A percentile compares a stretch with the other conserved stretches of the same genome.
Evolutionary conservation across 2,113 vertebrate species (phyloP).

Genomic region (Pelobates fuscus): DNA sequence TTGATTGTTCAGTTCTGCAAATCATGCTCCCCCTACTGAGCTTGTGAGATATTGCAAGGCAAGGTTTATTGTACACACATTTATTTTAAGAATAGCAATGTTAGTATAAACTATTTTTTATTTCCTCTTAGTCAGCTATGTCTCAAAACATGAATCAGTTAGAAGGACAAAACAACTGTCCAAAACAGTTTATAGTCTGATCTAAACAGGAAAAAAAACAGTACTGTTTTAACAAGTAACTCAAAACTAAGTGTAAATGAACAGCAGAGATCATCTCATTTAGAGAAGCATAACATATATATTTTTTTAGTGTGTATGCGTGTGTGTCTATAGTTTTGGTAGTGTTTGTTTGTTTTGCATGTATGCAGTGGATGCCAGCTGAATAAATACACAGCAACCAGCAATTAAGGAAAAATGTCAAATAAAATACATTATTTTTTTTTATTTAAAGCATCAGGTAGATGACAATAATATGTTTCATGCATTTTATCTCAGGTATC

Average conservation of each 20-base stretch:
- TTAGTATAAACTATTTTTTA: not conserved
- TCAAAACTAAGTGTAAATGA: not conserved
- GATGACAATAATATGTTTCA: too few species aligned
- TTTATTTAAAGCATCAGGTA: too few species aligned
- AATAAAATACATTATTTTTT: too few species aligned
- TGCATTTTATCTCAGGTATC: too few species aligned
- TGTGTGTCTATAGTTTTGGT: too few species aligned
- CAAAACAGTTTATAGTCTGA: not conserved
- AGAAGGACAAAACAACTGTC: not conserved
- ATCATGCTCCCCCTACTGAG: conserved; percentile 41
- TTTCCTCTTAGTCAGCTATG: conserved; percentile 1
- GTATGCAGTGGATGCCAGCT: too few species aligned
- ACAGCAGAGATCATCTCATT: too few species aligned
- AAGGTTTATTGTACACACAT: not conserved
- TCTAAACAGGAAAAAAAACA: not conserved
- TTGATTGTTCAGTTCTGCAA: conserved; percentile 20
- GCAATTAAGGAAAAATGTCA: too few species aligned
- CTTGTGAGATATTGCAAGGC: conserved; percentile 8
- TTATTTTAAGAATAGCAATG: not conserved
- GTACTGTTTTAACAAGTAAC: not conserved
- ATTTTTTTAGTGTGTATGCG: too few species aligned
- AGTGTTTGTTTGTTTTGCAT: too few species aligned
- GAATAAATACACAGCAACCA: too few species aligned
- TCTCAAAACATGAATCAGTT: not conserved
- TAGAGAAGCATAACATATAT: too few species aligned